Percentiles rank a stretch among this genome's conserved stretches.
Evolutionary conservation across 2,797 vertebrate genomes (phyloP).

Genomic region (Philypnodon macrostomus): DNA sequence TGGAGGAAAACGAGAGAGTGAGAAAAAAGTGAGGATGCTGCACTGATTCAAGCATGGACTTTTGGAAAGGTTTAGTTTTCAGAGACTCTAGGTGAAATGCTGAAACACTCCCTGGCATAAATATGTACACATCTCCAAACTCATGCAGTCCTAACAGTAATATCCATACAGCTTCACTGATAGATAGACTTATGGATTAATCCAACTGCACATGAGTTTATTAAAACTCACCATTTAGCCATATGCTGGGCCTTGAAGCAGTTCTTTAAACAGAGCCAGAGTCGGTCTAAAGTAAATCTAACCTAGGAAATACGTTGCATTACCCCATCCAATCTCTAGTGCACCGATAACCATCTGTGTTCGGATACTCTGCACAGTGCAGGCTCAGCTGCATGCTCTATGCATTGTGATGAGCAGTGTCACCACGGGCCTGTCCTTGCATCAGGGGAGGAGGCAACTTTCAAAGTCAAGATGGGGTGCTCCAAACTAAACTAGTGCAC

Average conservation of each 20-base stretch:
- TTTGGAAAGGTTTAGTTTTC: conserved; percentile 57
- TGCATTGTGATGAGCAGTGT: conserved; percentile 61
- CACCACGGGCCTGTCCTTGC: conserved; percentile 37
- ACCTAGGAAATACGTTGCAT: conserved; percentile 36
- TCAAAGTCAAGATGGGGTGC: conserved; percentile 64
- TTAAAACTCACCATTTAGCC: conserved; percentile 18
- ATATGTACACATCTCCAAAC: conserved; percentile 27
- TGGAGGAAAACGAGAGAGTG: conserved; percentile 31
- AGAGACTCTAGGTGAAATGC: conserved; percentile 40
- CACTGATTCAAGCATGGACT: conserved; percentile 53
- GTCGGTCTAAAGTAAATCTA: conserved; percentile 27
- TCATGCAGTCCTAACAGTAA: conserved; percentile 12
- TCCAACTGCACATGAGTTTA: conserved; percentile 5
- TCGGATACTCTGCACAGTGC: conserved; percentile 47
- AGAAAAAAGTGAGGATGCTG: conserved; percentile 28
- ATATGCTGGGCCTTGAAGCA: conserved; percentile 16
- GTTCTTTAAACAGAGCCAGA: conserved; percentile 27
- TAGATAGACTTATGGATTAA: conserved; percentile 7
- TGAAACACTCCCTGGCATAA: conserved; percentile 39
- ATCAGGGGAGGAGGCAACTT: conserved; percentile 45
- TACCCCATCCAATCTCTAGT: conserved; percentile 50
- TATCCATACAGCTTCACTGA: not conserved
- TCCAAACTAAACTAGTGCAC: conserved; percentile 17
- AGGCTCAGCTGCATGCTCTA: conserved; percentile 30
- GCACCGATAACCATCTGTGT: conserved; percentile 64